Base-by-base conservation (phyloP, 2,113 vertebrate species). In the Tautogolabrus adspersus region DNA sequence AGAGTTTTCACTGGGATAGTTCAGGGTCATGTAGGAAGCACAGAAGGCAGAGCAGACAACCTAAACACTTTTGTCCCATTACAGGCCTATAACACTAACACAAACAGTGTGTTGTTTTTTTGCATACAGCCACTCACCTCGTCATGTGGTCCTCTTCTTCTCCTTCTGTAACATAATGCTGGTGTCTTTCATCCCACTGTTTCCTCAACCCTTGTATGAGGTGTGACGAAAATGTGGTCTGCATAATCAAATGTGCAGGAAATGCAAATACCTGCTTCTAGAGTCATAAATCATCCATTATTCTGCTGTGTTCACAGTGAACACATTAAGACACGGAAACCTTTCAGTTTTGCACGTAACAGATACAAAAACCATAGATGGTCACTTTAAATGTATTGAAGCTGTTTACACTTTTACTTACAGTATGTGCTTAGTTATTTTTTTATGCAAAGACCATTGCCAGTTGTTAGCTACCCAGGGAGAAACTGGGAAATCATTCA, bases 281-380 rank as follows among this genome's bases (percentile, higher is more conserved):
- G 68, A 86, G 57, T 72, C 63, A 71, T 63, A 19, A 51, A 61
- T 72, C 49, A 67, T 8, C 22, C n/a, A 44, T 49, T 67, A 40
- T 67, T 58, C 67, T 71, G 72, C 80, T 86, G 64, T 66, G 85
- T 85, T 91, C 88, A 88, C 85, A 85, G 85, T 92, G 22, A 75
- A 77, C 65, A 66, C n/a, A 58, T 79, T 64, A 88, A 83, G 83
- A 85, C 79, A 82, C 42, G 68, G 15, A 80, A 74, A 78, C 40
- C n/a, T 57, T 65, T 74, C 49, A 74, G 68, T 74, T 81, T 66
- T 78, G 72, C 52, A 38, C 76, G 23, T 63, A 75, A 65, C 65
- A 68, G 66, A 75, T 82, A 23, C 23, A 66, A 62, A 78, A 79
- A 56, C 1, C 16, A 70, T 34, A 21, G 5, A 15, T 57, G 10